Conservation (phyloP, 2,797 vertebrate species). For the Hydrophis major region DNA sequence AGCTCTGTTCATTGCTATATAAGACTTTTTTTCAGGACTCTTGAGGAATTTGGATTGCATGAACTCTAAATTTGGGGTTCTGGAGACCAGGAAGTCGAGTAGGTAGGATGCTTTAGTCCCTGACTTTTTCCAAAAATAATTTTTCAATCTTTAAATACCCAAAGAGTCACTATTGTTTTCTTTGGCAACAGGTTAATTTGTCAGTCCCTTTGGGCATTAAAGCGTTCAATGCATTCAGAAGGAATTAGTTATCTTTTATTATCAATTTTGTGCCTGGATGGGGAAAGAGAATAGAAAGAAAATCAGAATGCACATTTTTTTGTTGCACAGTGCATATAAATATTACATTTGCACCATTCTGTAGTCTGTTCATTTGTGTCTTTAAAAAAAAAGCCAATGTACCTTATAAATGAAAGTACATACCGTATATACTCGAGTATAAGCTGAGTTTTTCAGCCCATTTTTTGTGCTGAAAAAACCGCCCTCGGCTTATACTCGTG, state of each 20-base stretch:
- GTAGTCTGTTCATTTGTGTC: too few species aligned
- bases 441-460: too few species aligned
- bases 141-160: not conserved
- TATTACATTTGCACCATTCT: too few species aligned
- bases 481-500: too few species aligned
- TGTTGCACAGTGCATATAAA: too few species aligned
- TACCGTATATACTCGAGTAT: too few species aligned
- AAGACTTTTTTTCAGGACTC: rapidly evolving
- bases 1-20: rapidly evolving
- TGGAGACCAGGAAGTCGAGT: not conserved
- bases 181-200: not conserved
- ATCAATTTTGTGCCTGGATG: not conserved
- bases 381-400: too few species aligned
- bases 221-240: not conserved
- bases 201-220: not conserved
- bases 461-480: too few species aligned
- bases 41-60: not conserved
- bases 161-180: not conserved
- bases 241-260: not conserved
- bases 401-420: too few species aligned
- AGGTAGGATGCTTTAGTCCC: not conserved
- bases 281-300: too few species aligned
- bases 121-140: not conserved
- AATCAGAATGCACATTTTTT: too few species aligned
- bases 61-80: not conserved